phyloP scores from a whole-genome alignment of 2,113 vertebrate genomes.

The Marcusenius ussheri region DNA sequence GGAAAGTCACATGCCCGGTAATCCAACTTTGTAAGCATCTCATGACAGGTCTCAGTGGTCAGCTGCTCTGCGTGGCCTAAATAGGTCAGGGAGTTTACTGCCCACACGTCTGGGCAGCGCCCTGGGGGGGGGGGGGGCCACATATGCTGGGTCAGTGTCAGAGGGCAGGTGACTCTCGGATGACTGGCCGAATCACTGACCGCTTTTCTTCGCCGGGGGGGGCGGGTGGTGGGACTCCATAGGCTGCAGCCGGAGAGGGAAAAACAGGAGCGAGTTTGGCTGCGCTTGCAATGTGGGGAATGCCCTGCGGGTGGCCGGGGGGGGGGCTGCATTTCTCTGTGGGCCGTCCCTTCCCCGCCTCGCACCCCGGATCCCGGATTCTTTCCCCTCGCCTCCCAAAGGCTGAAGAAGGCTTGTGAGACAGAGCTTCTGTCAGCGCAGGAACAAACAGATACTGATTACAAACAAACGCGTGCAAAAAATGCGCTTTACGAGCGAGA shows the following conservation, averaged over 20 bases:
- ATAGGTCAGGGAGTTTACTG: conserved; percentile 36
- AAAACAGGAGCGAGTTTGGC: not conserved
- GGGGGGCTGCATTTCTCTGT: not conserved
- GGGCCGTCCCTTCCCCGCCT: not conserved
- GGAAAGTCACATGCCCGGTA: conserved; percentile 31
- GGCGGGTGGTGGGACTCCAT: not conserved
- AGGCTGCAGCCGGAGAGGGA: not conserved
- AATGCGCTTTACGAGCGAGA: not conserved
- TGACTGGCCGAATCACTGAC: not conserved
- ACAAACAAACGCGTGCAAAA: not conserved
- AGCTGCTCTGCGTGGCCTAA: conserved; percentile 35
- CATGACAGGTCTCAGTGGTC: conserved; percentile 38
- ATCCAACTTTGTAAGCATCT: conserved; percentile 32
- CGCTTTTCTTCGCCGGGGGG: not conserved
- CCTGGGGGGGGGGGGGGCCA: not conserved
- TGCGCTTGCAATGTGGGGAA: not conserved
- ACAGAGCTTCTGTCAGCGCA: not conserved
- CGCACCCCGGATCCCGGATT: not conserved
- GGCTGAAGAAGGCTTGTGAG: not conserved
- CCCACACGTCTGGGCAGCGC: not conserved
- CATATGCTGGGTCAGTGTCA: not conserved
- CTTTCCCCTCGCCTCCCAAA: not conserved
- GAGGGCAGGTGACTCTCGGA: not conserved
- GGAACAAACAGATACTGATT: not conserved
- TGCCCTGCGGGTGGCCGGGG: not conserved